Base-by-base conservation (phyloP, 2,888 invertebrate species). In the Agelastica alni region DNA sequence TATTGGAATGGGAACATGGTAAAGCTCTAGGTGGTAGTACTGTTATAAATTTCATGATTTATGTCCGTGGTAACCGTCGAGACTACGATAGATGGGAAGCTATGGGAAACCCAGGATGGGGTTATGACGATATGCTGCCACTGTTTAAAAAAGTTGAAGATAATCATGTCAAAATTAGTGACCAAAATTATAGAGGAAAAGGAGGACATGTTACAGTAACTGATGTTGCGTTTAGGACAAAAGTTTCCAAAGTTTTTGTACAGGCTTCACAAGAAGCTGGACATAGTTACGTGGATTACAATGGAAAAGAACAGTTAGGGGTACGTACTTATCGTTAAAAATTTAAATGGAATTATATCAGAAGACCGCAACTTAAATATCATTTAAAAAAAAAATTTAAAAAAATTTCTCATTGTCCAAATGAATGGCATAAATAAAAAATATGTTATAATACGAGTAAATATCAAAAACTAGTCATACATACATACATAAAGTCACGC, bases 61-160 rank as follows among this genome's bases (percentile, higher is more conserved):
- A 83, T 69, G 78, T 81, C 1, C 73, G 85, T 44, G 85, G 85
- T 0, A 81, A 84, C 68, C 82, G 81, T 2, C 75, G 78, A 6
- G 89, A 92, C 67, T 92, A 88, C 76, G 86, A 92, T 67, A 76
- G 80, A 17, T 91, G 84, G 84, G 80, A 78, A 37, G 72, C 68
- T 7, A 66, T 77, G 46, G 84, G 83, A 3, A 81, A 80, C 59
- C 72, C 75, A 6, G 85, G 84, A 2, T 85, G 85, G 84, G 66
- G 70, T 3, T 78, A 73, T 62, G 58, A 72, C 31, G 76, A 76
- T 2, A 75, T 83, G 0, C 66, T 83, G 3, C 80, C 74, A 0
- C 75, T 76, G 56, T 77, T 76, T 53, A 65, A 69, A 44, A 75
- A 74, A 62, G 64, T 72, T 1, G 78, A 78, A 63, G 71, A 74